These are phyloP conservation scores for Frankliniella intonsa DNA, from an alignment of 2,888 invertebrate genomes.

Conservation along the genomic window DNA sequence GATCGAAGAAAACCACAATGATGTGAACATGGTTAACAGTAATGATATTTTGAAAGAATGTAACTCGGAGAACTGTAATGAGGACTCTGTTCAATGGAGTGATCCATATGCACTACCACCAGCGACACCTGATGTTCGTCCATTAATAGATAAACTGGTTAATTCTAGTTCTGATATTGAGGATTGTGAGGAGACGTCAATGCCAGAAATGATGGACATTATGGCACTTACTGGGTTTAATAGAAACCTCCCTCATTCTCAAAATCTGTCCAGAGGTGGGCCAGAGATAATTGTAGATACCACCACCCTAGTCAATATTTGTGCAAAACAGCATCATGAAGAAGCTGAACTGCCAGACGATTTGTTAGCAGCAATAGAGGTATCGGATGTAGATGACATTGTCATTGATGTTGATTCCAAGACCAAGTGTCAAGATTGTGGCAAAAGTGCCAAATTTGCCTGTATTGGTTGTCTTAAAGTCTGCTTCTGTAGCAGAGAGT, in stretches of 20 bases:
- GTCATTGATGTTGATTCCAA: background rate
- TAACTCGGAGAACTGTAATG: no score
- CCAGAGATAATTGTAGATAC: no score
- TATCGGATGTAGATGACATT: background rate
- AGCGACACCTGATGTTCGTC: background rate
- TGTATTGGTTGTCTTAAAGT: background rate
- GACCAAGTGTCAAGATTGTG: background rate
- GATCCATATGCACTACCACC: background rate
- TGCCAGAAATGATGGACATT: background rate
- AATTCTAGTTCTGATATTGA: background rate
- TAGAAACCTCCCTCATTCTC: background rate
- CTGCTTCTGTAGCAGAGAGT: background rate
- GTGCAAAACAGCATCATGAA: background rate
- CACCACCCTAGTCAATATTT: background rate
- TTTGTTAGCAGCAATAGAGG: background rate
- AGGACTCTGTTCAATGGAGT: background rate
- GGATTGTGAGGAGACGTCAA: background rate
- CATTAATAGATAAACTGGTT: background rate
- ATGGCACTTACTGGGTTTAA: no score
- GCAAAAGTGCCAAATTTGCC: background rate
- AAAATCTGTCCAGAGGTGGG: no score
- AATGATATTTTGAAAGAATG: no score
- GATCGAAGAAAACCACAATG: no score
- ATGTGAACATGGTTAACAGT: no score
- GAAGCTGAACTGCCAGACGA: background rate